Percentiles rank a stretch among this genome's conserved stretches.
phyloP scores from a whole-genome alignment of 1,140 invertebrate species.

The Bactericera cockerelli region DNA sequence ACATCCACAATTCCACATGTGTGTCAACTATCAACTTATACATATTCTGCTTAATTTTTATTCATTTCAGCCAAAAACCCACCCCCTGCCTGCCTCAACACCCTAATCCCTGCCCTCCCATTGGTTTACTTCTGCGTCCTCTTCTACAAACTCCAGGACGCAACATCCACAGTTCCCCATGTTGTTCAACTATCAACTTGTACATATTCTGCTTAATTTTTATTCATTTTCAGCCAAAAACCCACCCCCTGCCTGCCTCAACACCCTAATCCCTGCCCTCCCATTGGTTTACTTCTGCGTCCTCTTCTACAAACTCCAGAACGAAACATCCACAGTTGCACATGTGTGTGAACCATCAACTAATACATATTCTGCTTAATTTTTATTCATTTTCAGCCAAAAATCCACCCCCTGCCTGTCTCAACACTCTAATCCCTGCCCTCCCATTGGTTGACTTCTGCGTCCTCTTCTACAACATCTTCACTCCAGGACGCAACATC shows the following conservation, averaged over 20 bases:
- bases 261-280: too few species aligned
- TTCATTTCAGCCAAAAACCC: conserved; percentile 47
- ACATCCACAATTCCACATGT: too few species aligned
- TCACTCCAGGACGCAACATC: conserved; percentile 33
- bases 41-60: conserved; percentile 1
- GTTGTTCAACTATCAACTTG: conserved; percentile 55
- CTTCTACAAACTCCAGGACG: conserved; percentile 42
- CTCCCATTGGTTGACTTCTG: conserved; percentile 47
- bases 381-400: conserved; percentile 36
- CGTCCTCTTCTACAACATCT: conserved; percentile 46
- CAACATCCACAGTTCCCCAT: conserved; percentile 48
- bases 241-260: too few species aligned
- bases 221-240: conserved; percentile 42
- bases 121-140: conserved; percentile 46
- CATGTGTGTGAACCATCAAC: conserved; percentile 52
- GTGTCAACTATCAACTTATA: too few species aligned
- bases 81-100: conserved; percentile 49
- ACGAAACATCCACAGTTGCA: too few species aligned
- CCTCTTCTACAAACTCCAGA: too few species aligned
- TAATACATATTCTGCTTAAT: background rate
- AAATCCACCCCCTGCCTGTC: conserved; percentile 55
- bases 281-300: too few species aligned
- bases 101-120: conserved; percentile 42
- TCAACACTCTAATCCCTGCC: conserved; percentile 43
- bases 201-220: too few species aligned